A percentile compares a stretch with the other conserved stretches of the same genome.
Conservation (phyloP, 2,113 vertebrate species). For the Drymodes brunneopygia region DNA sequence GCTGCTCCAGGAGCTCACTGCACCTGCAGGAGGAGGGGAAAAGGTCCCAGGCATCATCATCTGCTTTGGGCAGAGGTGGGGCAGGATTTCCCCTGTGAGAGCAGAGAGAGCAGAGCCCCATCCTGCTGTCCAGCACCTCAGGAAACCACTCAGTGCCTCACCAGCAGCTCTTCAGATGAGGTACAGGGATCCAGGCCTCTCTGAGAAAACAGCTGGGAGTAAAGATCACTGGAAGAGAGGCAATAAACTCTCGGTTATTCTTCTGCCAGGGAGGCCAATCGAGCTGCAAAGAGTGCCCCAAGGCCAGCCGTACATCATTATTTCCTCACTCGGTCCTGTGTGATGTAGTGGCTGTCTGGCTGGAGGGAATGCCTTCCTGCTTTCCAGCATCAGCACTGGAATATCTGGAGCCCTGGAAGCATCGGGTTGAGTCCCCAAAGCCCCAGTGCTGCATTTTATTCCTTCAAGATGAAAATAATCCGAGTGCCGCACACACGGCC, state of each 20-base stretch:
- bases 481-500: background rate
- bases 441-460: background rate
- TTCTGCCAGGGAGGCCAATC: conserved; percentile 47
- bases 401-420: background rate
- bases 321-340: background rate
- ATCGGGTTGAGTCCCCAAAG: background rate
- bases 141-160: background rate
- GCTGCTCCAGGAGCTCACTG: background rate
- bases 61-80: background rate
- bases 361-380: background rate
- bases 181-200: background rate
- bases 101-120: background rate
- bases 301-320: conserved; percentile 45
- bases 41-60: background rate
- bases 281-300: conserved; percentile 51
- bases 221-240: conserved; percentile 31
- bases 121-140: background rate
- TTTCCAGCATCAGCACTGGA: background rate
- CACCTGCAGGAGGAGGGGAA: background rate
- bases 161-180: background rate
- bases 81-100: accelerated
- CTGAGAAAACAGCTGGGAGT: conserved; percentile 39
- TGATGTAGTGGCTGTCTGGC: conserved; percentile 1
- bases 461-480: background rate
- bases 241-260: conserved; percentile 40